Percentiles rank a stretch among this genome's conserved stretches.
Conservation (phyloP, 2,113 vertebrate genomes). For the Uropsilus gracilis region DNA sequence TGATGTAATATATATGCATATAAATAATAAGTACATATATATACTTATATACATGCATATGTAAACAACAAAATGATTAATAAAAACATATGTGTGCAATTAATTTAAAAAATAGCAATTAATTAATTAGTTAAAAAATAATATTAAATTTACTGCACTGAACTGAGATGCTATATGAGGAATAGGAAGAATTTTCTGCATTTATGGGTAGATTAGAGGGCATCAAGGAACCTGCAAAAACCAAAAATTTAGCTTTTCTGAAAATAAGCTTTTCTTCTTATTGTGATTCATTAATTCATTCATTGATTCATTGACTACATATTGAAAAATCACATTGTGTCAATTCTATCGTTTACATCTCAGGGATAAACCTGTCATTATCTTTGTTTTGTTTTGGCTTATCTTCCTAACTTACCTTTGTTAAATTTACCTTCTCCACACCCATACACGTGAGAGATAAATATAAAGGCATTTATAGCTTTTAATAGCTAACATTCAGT, state of each 20-base stretch:
- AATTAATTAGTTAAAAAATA: too few species aligned
- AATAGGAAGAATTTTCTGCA: neutral
- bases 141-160: neutral
- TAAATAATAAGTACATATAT: too few species aligned
- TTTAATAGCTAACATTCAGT: neutral
- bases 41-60: too few species aligned
- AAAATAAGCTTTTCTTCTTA: neutral
- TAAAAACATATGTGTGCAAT: too few species aligned
- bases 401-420: neutral
- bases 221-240: neutral
- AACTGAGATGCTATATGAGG: neutral
- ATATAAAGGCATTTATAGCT: constrained; percentile 23
- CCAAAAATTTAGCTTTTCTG: neutral
- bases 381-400: neutral
- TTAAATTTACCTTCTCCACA: neutral
- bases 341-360: neutral
- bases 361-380: neutral
- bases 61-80: too few species aligned
- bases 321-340: neutral
- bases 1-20: too few species aligned
- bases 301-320: neutral
- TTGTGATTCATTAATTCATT: neutral
- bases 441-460: neutral
- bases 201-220: neutral
- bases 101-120: too few species aligned